Base-by-base conservation (phyloP, 2,797 vertebrate species). In the Megaceryle alcyon region DNA sequence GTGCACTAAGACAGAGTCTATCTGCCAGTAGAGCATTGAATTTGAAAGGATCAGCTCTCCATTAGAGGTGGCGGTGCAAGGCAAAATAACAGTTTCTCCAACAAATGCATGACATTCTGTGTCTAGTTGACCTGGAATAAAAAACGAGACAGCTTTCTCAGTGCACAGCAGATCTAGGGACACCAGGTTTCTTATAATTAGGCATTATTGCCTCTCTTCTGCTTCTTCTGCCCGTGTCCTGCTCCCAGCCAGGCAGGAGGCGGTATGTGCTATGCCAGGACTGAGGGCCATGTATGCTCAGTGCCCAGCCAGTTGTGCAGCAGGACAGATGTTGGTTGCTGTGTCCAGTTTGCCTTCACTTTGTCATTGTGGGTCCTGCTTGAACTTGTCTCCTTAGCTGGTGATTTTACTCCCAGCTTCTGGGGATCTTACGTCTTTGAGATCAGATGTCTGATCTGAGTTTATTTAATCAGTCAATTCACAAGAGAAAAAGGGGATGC, bases 11-110 rank as follows among this genome's bases (percentile, higher is more conserved):
- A 33, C 4, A 31, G 56, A 9, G 1, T 28, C 65, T 69, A 43
- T 94, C 91, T 97, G 96, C 96, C 96, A 97, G 90, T 90, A 97
- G 44, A 97, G 64, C 53, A 3, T 73, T 4, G 60, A 85, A 5
- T 25, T 12, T 54, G 89, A 65, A 37, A 87, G 60, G 37, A 2
- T 9, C 46, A 70, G 28, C 16, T 86, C 29, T 46, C 10, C 78
- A 39, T 73, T 44, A 68, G 80, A 64, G 14, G 13, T 10, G 43
- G 13, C 41, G 73, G 5, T 57, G 26, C 96, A 97, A 43, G 96
- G 96, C 83, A 97, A 57, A 66, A 96, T 3, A 18, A 94, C 88
- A 15, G 81, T 94, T 44, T 94, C 91, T 88, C 95, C 96, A 23
- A 73, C 88, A 79, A 86, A 53, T 2, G 94, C 91, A 0, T 73